A percentile compares a stretch with the other conserved stretches of the same genome.
Conservation (phyloP, 2,797 vertebrate species). For the Takifugu ocellatus region DNA sequence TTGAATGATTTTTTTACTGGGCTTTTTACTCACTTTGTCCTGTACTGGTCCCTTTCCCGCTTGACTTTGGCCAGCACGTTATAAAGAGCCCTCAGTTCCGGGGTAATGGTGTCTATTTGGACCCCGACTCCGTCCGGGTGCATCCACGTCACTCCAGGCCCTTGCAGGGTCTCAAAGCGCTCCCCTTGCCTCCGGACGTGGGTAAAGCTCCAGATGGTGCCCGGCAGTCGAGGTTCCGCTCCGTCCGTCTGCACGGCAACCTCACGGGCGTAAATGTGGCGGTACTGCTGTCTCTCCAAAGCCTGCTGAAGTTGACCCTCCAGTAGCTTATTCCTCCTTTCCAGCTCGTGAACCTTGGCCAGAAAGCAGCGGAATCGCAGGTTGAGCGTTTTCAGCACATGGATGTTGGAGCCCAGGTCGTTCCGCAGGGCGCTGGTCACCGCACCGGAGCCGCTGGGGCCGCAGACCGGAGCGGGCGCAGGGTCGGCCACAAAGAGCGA, state of each 20-base stretch:
- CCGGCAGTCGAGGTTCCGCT: slow-evolving; percentile 81
- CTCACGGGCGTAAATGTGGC: slow-evolving; percentile 82
- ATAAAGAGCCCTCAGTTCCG: slow-evolving; percentile 87
- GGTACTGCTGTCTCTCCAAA: slow-evolving; percentile 71
- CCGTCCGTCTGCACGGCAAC: slow-evolving; percentile 86
- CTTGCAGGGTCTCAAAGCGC: slow-evolving; percentile 85
- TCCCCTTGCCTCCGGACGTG: slow-evolving; percentile 89
- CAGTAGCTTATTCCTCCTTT: slow-evolving; percentile 91
- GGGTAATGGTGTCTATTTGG: slow-evolving; percentile 93
- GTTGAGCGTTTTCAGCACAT: slow-evolving; percentile 93
- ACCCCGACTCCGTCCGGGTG: slow-evolving; percentile 85
- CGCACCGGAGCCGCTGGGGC: slow-evolving; percentile 63
- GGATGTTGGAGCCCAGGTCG: slow-evolving; percentile 95
- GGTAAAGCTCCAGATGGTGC: slow-evolving; percentile 96
- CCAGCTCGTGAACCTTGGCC: slow-evolving; percentile 94
- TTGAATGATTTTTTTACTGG: neutral
- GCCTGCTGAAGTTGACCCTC: slow-evolving; percentile 89
- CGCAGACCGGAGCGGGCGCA: slow-evolving; percentile 57
- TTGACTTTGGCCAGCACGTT: slow-evolving; percentile 91
- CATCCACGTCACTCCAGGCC: slow-evolving; percentile 85
- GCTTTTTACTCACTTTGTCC: slow-evolving; percentile 71
- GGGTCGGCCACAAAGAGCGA: slow-evolving; percentile 82
- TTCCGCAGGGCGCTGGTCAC: slow-evolving; percentile 88
- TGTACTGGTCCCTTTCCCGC: slow-evolving; percentile 86
- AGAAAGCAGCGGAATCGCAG: slow-evolving; percentile 96